phyloP scores from a whole-genome alignment of 2,797 vertebrate genomes.

The Acanthornis magna region DNA sequence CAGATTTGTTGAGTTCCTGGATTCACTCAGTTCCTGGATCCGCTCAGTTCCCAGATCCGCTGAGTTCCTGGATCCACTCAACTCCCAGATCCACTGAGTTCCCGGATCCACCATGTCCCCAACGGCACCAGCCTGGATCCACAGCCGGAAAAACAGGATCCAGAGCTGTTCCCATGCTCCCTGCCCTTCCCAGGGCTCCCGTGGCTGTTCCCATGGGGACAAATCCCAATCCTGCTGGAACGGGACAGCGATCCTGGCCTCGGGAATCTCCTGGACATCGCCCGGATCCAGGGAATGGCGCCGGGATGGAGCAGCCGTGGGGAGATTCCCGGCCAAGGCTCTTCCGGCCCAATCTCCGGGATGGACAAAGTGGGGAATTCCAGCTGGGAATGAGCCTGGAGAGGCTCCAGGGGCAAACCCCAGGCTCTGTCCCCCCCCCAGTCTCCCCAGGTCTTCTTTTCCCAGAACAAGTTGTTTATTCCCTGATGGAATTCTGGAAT shows the following conservation, averaged over 20 bases:
- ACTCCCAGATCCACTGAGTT: too few species aligned
- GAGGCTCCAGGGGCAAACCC: not conserved
- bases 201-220: not conserved
- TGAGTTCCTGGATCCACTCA: not conserved
- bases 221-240: not conserved
- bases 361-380: not conserved
- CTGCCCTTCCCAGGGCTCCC: not conserved
- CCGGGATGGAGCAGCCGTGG: fast-evolving
- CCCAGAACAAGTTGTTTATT: not conserved
- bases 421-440: not conserved
- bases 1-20: too few species aligned
- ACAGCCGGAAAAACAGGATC: fast-evolving
- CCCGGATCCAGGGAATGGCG: not conserved
- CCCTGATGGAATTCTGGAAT: not conserved
- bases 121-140: fast-evolving
- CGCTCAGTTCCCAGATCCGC: too few species aligned
- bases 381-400: not conserved
- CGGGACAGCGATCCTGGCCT: not conserved
- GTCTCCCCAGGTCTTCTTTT: not conserved
- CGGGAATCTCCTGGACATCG: not conserved
- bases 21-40: too few species aligned
- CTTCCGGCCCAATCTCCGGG: too few species aligned
- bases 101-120: too few species aligned
- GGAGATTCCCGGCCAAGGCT: not conserved
- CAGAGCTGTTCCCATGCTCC: not conserved